Conservation (phyloP, 2,888 invertebrate genomes). For the Lasioglossum pauxillum region DNA sequence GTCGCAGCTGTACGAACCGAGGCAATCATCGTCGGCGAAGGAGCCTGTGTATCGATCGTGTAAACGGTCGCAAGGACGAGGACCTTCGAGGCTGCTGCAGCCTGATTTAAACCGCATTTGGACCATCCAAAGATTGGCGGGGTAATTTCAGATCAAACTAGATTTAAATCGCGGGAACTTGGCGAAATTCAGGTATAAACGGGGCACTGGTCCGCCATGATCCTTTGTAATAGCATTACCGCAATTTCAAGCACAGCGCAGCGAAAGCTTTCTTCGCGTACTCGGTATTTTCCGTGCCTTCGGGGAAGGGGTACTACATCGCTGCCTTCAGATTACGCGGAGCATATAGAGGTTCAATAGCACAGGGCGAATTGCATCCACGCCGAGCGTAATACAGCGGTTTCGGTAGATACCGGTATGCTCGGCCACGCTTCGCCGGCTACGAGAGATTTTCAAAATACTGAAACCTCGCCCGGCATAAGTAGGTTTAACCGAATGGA, state of each 20-base stretch:
- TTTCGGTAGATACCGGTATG: constrained; percentile 21
- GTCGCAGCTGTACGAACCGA: not conserved
- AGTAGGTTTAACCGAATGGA: constrained; percentile 65
- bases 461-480: constrained; percentile 43
- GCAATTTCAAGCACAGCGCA: constrained; percentile 41
- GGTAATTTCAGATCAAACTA: constrained; percentile 44
- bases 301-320: not conserved
- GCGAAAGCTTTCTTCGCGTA: constrained; percentile 47
- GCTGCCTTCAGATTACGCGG: constrained; percentile 43
- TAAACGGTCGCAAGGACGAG: not conserved
- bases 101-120: constrained; percentile 20
- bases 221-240: constrained; percentile 60
- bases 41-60: constrained; percentile 30
- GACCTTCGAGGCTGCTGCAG: not conserved
- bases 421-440: constrained; percentile 33
- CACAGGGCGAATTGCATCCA: constrained; percentile 46
- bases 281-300: constrained; percentile 52
- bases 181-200: constrained; percentile 52
- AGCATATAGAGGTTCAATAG: constrained; percentile 47
- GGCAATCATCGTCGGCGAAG: not conserved
- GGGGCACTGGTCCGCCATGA: constrained; percentile 37
- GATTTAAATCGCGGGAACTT: constrained; percentile 49
- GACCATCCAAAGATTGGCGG: constrained; percentile 45
- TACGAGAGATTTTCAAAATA: constrained; percentile 58
- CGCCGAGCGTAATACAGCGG: constrained; percentile 27